These are phyloP conservation scores for Ovibos moschatus DNA, from an alignment of 2,113 vertebrate genomes.

Conservation along the genomic window DNA sequence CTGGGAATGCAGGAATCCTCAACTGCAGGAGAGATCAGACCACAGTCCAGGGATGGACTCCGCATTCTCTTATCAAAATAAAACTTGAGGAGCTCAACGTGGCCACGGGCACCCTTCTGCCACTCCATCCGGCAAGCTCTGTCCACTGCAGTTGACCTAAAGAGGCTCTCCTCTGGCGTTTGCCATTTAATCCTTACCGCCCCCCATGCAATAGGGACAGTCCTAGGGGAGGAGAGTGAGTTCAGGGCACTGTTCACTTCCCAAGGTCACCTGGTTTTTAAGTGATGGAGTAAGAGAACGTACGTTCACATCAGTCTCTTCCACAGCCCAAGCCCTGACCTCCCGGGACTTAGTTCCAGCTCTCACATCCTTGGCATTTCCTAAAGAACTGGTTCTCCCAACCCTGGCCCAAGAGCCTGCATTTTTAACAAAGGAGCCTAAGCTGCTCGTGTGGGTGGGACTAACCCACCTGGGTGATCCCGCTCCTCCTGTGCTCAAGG, in stretches of 20 bases:
- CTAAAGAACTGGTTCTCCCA: not conserved
- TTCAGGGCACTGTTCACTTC: not conserved
- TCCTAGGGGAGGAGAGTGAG: not conserved
- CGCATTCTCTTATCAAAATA: not conserved
- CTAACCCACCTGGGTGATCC: not conserved
- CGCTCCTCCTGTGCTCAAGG: not conserved
- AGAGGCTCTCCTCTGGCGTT: not conserved
- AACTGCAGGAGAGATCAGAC: not conserved
- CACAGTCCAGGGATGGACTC: rapidly evolving
- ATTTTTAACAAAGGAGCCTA: not conserved
- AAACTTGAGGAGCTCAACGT: not conserved
- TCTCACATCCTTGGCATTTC: not conserved
- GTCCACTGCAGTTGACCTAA: rapidly evolving
- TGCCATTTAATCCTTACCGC: rapidly evolving
- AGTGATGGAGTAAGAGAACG: not conserved
- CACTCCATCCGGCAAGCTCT: rapidly evolving
- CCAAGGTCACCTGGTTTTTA: not conserved
- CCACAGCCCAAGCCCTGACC: not conserved
- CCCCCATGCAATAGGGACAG: rapidly evolving
- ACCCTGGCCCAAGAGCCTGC: not conserved
- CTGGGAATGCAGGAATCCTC: rapidly evolving
- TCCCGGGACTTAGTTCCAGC: not conserved
- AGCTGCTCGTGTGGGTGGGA: rapidly evolving
- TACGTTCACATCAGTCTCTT: not conserved
- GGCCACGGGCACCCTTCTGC: rapidly evolving